Conservation (phyloP, 2,888 invertebrate genomes). For the Mimumesa dahlbomi region DNA sequence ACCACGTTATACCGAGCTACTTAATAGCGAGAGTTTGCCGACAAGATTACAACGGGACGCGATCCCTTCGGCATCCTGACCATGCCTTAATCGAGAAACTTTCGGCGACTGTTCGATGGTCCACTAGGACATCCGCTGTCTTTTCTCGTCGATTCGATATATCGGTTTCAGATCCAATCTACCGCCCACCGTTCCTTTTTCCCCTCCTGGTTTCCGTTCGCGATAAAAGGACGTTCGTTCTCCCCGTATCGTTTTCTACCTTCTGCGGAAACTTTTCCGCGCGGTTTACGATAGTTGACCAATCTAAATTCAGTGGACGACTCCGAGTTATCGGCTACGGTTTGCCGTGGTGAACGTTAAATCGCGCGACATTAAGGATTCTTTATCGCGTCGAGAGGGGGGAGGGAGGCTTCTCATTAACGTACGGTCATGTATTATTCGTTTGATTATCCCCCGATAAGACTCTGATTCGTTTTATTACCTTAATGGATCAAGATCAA, state of each 20-base stretch:
- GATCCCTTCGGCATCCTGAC: constrained; percentile 30
- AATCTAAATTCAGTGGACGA: constrained; percentile 24
- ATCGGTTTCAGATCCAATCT: constrained; percentile 52
- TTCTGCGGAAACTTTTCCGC: background rate
- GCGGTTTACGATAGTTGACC: constrained; percentile 7
- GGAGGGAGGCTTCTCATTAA: too few species aligned
- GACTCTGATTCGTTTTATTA: too few species aligned
- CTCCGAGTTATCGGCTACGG: too few species aligned
- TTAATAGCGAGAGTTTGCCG: constrained; percentile 63
- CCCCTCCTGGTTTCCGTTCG: background rate
- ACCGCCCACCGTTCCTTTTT: constrained; percentile 32
- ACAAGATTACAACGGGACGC: constrained; percentile 58
- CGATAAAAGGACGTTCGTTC: constrained; percentile 14
- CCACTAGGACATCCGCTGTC: constrained; percentile 1
- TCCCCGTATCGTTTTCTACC: background rate
- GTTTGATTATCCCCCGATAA: too few species aligned
- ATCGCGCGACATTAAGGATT: too few species aligned
- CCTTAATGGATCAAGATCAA: too few species aligned
- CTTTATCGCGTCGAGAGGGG: background rate
- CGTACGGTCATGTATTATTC: too few species aligned
- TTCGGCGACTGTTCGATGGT: constrained; percentile 28
- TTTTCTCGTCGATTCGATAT: constrained; percentile 30
- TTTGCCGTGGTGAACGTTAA: too few species aligned
- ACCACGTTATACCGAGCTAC: constrained; percentile 48
- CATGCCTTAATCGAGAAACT: constrained; percentile 54